Conservation (phyloP, 2,888 invertebrate genomes). For the Melipona beecheii region DNA sequence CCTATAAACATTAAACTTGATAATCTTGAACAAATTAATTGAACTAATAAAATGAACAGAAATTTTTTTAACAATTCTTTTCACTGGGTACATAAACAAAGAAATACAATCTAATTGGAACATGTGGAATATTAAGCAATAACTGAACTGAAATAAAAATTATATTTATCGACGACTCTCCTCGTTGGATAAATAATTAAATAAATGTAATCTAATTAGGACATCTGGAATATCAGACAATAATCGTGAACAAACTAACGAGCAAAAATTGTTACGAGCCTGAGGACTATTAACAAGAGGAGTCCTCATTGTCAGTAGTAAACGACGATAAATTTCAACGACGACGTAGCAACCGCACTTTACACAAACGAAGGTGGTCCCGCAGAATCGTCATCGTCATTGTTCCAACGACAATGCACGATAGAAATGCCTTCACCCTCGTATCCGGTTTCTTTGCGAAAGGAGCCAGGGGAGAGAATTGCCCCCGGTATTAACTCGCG, state of each 20-base stretch:
- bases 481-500: slow-evolving; percentile 80
- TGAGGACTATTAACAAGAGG: slow-evolving; percentile 1
- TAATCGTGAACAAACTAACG: not conserved
- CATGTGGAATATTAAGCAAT: too few species aligned
- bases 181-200: too few species aligned
- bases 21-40: too few species aligned
- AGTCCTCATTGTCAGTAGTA: not conserved
- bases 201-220: too few species aligned
- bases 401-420: slow-evolving; percentile 74
- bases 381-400: slow-evolving; percentile 71
- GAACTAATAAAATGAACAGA: too few species aligned
- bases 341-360: slow-evolving; percentile 36
- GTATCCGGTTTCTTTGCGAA: slow-evolving; percentile 70
- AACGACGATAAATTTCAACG: slow-evolving; percentile 55
- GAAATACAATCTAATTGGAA: too few species aligned
- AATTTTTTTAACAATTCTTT: too few species aligned
- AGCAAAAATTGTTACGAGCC: not conserved
- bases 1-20: too few species aligned
- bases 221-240: too few species aligned
- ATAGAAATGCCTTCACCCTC: slow-evolving; percentile 77
- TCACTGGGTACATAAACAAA: too few species aligned
- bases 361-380: slow-evolving; percentile 59
- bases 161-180: too few species aligned
- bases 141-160: too few species aligned
- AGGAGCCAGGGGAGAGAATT: slow-evolving; percentile 74